Base-by-base conservation (phyloP, 1,140 invertebrate species). In the Drosophila jambulina region DNA sequence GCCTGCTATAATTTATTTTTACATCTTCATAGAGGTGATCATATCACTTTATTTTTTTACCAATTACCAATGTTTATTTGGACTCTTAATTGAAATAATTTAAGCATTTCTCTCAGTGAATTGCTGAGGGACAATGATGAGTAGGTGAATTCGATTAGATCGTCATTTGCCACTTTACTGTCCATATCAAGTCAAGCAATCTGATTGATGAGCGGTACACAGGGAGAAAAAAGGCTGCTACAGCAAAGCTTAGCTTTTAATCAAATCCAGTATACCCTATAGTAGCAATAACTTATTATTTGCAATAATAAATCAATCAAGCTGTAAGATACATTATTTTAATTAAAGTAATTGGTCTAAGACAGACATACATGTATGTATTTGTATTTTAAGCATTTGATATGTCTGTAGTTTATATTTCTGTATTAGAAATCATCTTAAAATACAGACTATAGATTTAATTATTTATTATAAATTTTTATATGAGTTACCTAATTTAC, bases 151-250 rank as follows among this genome's bases (percentile, higher is more conserved):
- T 64, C 9, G 34, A 23, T 62, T 62, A 23, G 63, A 67, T 48
- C 25, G 64, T 32, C 42, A 67, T 48, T 67, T 67, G 42, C 56
- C 63, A 61, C 42, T 46, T 36, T 36, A 36, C 13, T 56, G 42
- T 32, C 43, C 6, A 29, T 19, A 59, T 23, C 27, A 25, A 12
- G 32, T 4, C 19, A 25, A 25, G 9, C 29, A 29, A 63, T 64
- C 42, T 48, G 59, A 67, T 67, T 67, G 59, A 48, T 48, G 25
- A 21, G 29, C 5, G 3, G 12, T 51, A 32, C 49, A 51, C 27
- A 32, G n/a, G 1, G 27, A 7, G 2, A 40, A 15, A 45, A 29
- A 15, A 15, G 29, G 21, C n/a, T 12, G 3, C 34, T 13, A 36
- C 0, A 32, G 34, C 49, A 29, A 23, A 38, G n/a, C 34, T 23